Evolutionary conservation across 2,888 invertebrate genomes (phyloP), one percentile per base, ranked within the genome.

Genomic region (Plebejus melissa): DNA sequence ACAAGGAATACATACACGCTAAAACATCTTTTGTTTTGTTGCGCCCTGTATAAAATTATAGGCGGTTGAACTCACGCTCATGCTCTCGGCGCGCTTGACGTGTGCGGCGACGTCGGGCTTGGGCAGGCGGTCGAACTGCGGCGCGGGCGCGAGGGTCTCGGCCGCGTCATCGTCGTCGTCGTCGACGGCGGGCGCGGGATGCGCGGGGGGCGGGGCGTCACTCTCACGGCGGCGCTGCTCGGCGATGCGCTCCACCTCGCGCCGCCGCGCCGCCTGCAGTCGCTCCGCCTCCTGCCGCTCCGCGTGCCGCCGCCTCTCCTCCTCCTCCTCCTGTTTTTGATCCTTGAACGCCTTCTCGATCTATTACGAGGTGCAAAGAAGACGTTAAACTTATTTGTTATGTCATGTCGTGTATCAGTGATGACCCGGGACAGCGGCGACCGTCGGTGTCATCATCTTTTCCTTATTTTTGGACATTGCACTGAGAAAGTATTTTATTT

Each of bases 221-320:
- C 50, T 85, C 79, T 97, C 97, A 79, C 97, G 95, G 22, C 97
- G 94, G 75, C 97, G 92, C 79, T 98, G 94, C 84, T 97, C 96
- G 79, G 98, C 97, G 79, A 99, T 97, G 78, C 98, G 94, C 84
- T 98, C 97, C 83, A 99, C 96, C 93, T 99, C 99, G 75, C 96
- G 95, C 79, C 96, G 95, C 85, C 98, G 96, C 78, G 98, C 95
- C 82, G 96, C 96, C 86, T 98, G 97, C 72, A 98, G 88, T 6
- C 98, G 94, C 85, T 98, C 98, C 77, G 96, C 96, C 85, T 98
- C 98, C 77, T 96, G 93, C 6, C 97, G 92, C 86, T 97, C 97
- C 71, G 96, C 97, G 82, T 98, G 97, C 1, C 95, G 95, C 76
- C 96, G 95, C 46, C 96, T 94, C 0, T 97, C 97, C 6, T 95